Evolutionary conservation across 2,797 vertebrate genomes (phyloP), one percentile per base, ranked within the genome.

Genomic region (Echeneis naucrates): DNA sequence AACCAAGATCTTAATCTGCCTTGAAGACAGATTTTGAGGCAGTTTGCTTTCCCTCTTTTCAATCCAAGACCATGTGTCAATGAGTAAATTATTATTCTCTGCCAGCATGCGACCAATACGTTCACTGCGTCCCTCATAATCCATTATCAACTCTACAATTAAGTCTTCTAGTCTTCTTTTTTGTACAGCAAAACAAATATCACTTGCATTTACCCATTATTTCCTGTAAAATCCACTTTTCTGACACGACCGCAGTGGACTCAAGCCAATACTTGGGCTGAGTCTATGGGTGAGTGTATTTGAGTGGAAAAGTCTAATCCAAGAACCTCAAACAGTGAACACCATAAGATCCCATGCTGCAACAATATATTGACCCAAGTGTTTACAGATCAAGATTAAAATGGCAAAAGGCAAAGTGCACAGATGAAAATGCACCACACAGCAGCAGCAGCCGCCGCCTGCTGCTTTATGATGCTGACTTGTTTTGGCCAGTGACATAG

Each of bases 361-460:
- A n/a, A 65, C 54, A 35, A 60, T 67, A 60, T 24, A 52, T 23
- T 59, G 27, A 57, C 19, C 38, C 11, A n/a, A 60, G 21, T 32
- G 51, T 72, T 73, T 61, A 45, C 50, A 19, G 35, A 44, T 68
- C 24, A 57, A 50, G 52, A 37, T 32, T 55, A 62, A 56, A 71
- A 60, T 24, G 27, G 30, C 3, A 5, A 24, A 50, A 52, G 45
- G 23, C 51, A 60, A 45, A 27, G 37, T 2, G 30, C n/a, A 65
- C 38, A 59, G 14, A 37, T 53, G 11, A n/a, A 58, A 48, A 77
- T 8, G 42, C 24, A 64, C 8, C 9, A 21, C 5, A 42, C 10
- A 55, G 17, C 8, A 7, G 1, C 33, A 38, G 40, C 53, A 48
- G 48, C 42, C 9, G 21, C 59, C 72, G 68, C 32, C 56, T 57